Evolutionary conservation across 2,888 invertebrate species (phyloP), one percentile per base, ranked within the genome.

Genomic region (Stenchaetothrips biformis): DNA sequence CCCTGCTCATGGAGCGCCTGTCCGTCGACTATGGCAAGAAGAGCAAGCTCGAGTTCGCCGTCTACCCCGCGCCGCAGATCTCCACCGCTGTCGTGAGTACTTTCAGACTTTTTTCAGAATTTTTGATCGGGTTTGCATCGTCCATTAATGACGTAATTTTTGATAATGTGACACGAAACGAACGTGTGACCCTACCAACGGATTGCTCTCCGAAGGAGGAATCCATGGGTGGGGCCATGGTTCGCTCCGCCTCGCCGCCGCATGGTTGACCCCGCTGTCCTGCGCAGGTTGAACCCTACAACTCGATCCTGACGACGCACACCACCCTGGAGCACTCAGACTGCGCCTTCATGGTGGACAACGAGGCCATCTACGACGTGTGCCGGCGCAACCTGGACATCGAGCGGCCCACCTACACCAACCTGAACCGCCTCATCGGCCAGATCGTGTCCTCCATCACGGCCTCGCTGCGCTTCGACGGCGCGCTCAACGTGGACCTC

Each of bases 381-480:
- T 92, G 92, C 85, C 86, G 89, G 25, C 86, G 89, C 78, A 91
- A 90, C 84, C 85, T 91, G 81, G 89, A 89, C 85, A 89, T 90
- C 83, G 90, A 89, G 82, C 86, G 90, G 62, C 91, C 91, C 18
- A 89, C 90, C 6, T 91, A 91, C 86, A 89, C 89, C 80, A 91
- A 91, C 85, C 85, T 91, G 82, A 91, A 91, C 84, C 86, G 91
- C 78, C 86, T 91, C 79, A 90, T 92, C 83, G 90, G 96, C 77
- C 97, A 98, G 88, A 96, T 98, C 86, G 97, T 95, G 2, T 96
- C 92, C 53, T 95, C 95, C 79, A 90, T 91, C 83, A 90, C 90
- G 0, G 90, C 91, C 1, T 90, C 90, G 6, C 86, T 90, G 74
- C 88, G 90, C 77, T 91, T 91, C 85, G 90, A 89, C 84, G 90